Conservation (phyloP, 2,113 vertebrate species). For the Corythaeola cristata region DNA sequence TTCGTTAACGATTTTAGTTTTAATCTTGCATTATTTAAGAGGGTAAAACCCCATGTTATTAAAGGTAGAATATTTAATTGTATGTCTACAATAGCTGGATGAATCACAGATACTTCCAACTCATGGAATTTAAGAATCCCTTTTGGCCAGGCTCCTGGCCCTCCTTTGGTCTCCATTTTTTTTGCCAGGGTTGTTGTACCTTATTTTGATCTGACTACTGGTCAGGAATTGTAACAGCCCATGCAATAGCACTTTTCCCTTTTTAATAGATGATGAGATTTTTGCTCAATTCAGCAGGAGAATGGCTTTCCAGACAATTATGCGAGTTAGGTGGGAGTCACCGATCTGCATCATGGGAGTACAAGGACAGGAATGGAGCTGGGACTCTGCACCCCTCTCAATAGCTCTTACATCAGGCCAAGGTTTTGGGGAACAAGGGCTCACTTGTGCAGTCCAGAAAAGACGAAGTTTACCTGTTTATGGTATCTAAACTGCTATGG, state of each 20-base stretch:
- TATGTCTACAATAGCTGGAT: not conserved
- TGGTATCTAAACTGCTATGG: not conserved
- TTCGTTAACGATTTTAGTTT: not conserved
- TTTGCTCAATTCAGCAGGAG: not conserved
- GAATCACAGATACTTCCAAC: not conserved
- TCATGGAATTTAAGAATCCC: not conserved
- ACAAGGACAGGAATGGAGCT: not conserved
- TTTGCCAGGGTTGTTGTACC: not conserved
- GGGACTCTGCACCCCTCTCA: not conserved
- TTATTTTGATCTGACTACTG: not conserved
- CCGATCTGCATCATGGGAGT: not conserved
- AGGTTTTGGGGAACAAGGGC: not conserved
- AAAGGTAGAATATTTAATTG: not conserved
- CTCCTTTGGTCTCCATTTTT: not conserved
- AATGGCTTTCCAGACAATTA: not conserved
- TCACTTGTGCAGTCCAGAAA: not conserved
- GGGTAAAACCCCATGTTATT: not conserved
- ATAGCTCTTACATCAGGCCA: not conserved
- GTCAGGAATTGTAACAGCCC: not conserved
- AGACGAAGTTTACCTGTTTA: not conserved
- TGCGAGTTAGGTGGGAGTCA: not conserved
- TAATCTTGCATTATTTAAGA: not conserved
- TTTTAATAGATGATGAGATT: not conserved
- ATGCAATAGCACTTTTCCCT: not conserved
- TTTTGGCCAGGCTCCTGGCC: not conserved